Evolutionary conservation across 2,797 vertebrate species (phyloP).

Genomic region (Platalea minor): DNA sequence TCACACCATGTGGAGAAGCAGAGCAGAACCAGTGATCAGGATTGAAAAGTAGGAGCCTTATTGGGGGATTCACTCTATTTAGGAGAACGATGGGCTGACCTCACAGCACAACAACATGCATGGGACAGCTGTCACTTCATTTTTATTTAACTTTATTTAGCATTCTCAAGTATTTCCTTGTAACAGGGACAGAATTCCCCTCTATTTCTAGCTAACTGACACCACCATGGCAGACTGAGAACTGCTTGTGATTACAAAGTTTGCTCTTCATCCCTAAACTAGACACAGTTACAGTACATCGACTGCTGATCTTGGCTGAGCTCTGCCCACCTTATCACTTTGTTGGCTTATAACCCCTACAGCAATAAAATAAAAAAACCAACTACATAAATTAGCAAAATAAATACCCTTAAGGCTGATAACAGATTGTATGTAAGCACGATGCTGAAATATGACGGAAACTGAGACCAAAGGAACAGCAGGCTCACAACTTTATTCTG

Average conservation of each 20-base stretch:
- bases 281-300: fast-evolving
- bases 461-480: neutral
- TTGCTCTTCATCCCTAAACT: neutral
- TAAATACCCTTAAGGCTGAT: neutral
- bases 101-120: neutral
- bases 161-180: too few relatives aligned
- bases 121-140: neutral
- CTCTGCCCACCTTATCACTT: neutral
- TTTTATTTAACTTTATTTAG: neutral
- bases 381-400: neutral
- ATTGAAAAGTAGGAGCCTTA: fast-evolving
- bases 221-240: neutral
- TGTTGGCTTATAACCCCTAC: neutral
- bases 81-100: neutral
- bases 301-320: neutral
- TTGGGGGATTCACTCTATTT: neutral
- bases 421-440: neutral
- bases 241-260: neutral
- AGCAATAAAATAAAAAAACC: neutral
- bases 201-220: neutral
- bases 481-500: neutral
- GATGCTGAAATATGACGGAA: neutral
- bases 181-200: neutral
- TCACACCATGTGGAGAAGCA: neutral
- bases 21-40: neutral